phyloP scores from a whole-genome alignment of 2,797 vertebrate genomes.

The Hipposideros larvatus region DNA sequence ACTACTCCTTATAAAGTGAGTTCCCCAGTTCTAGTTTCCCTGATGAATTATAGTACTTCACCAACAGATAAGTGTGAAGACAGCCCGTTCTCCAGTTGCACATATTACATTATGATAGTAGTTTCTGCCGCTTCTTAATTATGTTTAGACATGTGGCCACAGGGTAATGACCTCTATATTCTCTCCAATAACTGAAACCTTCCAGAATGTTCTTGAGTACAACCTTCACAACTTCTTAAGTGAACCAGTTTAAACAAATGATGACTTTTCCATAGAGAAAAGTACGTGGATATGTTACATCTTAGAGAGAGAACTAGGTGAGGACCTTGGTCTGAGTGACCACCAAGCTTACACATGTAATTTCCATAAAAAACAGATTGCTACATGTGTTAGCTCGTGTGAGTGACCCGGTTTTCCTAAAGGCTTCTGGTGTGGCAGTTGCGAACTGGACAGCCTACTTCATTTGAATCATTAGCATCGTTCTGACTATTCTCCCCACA shows the following conservation, averaged over 20 bases:
- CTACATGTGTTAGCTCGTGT: background rate
- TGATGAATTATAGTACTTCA: background rate
- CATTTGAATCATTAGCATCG: conserved; percentile 76
- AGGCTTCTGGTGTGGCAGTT: conserved; percentile 49
- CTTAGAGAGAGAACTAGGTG: background rate
- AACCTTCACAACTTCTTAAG: conserved; percentile 3
- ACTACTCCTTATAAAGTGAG: background rate
- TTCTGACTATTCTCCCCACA: conserved; percentile 56
- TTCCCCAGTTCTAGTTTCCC: background rate
- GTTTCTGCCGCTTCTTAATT: background rate
- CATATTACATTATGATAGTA: background rate
- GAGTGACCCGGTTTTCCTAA: conserved; percentile 56
- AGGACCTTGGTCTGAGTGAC: background rate
- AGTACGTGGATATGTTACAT: conserved; percentile 29
- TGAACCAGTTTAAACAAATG: conserved; percentile 18
- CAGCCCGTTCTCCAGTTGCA: background rate
- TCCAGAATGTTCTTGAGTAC: background rate
- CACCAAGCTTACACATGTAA: background rate
- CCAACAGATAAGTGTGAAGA: background rate
- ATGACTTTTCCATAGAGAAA: conserved; percentile 47
- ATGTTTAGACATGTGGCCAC: background rate
- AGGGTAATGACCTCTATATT: background rate
- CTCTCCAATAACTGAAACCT: background rate
- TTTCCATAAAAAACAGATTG: conserved; percentile 41
- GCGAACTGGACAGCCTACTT: conserved; percentile 55